Percentiles rank a stretch among this genome's conserved stretches.
phyloP scores from a whole-genome alignment of 2,797 vertebrate species.

The Sparidentex hasta region DNA sequence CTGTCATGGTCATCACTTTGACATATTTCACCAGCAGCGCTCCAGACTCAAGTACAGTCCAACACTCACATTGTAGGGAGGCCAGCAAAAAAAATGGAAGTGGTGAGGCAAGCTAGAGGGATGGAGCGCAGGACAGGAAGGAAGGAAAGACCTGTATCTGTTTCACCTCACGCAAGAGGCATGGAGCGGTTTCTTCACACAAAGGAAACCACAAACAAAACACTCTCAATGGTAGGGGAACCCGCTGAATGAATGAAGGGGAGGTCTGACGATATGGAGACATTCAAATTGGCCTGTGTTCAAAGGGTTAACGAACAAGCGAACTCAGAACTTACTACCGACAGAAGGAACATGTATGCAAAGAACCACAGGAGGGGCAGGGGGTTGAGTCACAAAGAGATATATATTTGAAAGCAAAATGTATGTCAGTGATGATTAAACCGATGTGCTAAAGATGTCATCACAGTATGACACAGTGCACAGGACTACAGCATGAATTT shows the following conservation, averaged over 20 bases:
- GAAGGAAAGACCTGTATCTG: constrained; percentile 28
- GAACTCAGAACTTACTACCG: neutral
- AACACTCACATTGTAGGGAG: neutral
- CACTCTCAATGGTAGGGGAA: neutral
- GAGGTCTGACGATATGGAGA: neutral
- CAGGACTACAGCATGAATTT: neutral
- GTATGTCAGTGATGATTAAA: neutral
- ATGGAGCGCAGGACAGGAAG: neutral
- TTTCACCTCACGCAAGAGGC: constrained; percentile 3
- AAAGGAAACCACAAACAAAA: constrained; percentile 34
- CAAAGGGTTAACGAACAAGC: neutral
- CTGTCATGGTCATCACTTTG: constrained; percentile 18
- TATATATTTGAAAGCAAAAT: neutral
- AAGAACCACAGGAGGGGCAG: neutral
- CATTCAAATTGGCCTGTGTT: constrained; percentile 1
- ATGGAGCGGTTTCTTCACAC: constrained; percentile 12
- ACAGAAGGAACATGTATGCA: neutral
- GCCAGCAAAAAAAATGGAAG: neutral
- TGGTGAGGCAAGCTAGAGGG: constrained; percentile 2
- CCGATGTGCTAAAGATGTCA: neutral
- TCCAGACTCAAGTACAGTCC: neutral
- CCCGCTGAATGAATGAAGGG: neutral
- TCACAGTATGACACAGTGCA: neutral
- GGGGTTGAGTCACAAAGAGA: neutral
- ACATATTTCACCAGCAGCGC: constrained; percentile 6